Evolutionary conservation across 2,888 invertebrate species (phyloP).

Genomic region (Melieria picta): DNA sequence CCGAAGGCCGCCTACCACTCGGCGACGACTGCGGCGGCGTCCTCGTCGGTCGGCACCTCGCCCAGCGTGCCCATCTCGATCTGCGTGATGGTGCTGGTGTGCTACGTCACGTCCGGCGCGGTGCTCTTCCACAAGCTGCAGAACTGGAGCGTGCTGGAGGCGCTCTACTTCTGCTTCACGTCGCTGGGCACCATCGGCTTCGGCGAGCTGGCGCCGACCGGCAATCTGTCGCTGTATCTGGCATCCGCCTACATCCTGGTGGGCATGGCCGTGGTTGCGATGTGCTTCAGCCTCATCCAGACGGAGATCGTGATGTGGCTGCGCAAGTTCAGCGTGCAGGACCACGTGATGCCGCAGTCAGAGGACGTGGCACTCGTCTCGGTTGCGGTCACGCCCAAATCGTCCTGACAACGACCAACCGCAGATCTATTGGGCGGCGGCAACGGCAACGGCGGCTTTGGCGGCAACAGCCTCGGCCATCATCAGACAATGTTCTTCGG

Average conservation of each 20-base stretch:
- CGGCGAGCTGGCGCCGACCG: slow-evolving; percentile 78
- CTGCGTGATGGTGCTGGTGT: slow-evolving; percentile 84
- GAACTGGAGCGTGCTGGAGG: slow-evolving; percentile 90
- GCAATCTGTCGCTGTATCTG: slow-evolving; percentile 78
- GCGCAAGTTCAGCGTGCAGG: slow-evolving; percentile 65
- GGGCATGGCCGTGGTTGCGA: slow-evolving; percentile 86
- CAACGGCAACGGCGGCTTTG: slow-evolving; percentile 46
- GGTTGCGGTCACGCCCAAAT: slow-evolving; percentile 69
- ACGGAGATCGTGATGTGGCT: slow-evolving; percentile 73
- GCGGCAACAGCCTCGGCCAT: slow-evolving; percentile 53
- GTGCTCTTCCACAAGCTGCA: slow-evolving; percentile 90
- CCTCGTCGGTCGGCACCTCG: slow-evolving; percentile 48
- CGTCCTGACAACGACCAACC: slow-evolving; percentile 71
- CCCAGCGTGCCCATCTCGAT: slow-evolving; percentile 86
- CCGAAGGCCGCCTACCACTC: slow-evolving; percentile 44
- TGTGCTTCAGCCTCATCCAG: slow-evolving; percentile 87
- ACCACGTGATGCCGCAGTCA: slow-evolving; percentile 66
- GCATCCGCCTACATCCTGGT: slow-evolving; percentile 84
- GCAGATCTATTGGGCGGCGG: slow-evolving; percentile 63
- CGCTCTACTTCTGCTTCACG: slow-evolving; percentile 83
- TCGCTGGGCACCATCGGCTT: slow-evolving; percentile 85
- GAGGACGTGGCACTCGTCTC: slow-evolving; percentile 69
- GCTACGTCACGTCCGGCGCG: slow-evolving; percentile 90
- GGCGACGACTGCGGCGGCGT: slow-evolving; percentile 48
- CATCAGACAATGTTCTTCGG: slow-evolving; percentile 64